Evolutionary conservation across 2,888 invertebrate species (phyloP).

Genomic region (Drosophila austrosaltans): DNA sequence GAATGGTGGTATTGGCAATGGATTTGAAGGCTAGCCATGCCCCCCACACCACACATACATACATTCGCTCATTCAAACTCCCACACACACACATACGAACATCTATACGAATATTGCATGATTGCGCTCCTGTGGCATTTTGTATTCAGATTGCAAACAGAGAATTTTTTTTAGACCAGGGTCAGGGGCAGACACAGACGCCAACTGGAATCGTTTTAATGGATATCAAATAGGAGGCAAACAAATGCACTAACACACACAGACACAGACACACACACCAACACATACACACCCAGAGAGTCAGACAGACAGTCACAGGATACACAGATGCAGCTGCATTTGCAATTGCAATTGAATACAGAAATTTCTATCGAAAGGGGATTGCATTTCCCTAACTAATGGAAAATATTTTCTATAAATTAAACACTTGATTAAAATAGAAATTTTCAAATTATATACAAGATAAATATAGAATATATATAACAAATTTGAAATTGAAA

Average conservation of each 20-base stretch:
- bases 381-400: neutral
- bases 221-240: slow-evolving; percentile 77
- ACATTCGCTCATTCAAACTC: neutral
- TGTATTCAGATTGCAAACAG: slow-evolving; percentile 53
- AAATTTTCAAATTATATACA: neutral
- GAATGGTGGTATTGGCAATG: neutral
- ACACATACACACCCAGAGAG: neutral
- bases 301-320: slow-evolving; percentile 3
- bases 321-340: slow-evolving; percentile 30
- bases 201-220: slow-evolving; percentile 77
- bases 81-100: slow-evolving; percentile 13
- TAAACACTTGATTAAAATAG: neutral
- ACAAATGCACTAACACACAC: slow-evolving; percentile 42
- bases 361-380: neutral
- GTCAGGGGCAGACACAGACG: slow-evolving; percentile 44
- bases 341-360: slow-evolving; percentile 33
- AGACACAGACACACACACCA: neutral
- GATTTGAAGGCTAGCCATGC: neutral
- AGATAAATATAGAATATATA: neutral
- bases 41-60: neutral
- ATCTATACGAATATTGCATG: slow-evolving; percentile 24
- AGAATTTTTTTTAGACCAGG: slow-evolving; percentile 14
- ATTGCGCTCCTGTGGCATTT: slow-evolving; percentile 44
- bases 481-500: neutral
- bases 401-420: neutral